A percentile compares a stretch with the other conserved stretches of the same genome.
Evolutionary conservation across 1,140 invertebrate species (phyloP).

Genomic region (Glossosoma conforme): DNA sequence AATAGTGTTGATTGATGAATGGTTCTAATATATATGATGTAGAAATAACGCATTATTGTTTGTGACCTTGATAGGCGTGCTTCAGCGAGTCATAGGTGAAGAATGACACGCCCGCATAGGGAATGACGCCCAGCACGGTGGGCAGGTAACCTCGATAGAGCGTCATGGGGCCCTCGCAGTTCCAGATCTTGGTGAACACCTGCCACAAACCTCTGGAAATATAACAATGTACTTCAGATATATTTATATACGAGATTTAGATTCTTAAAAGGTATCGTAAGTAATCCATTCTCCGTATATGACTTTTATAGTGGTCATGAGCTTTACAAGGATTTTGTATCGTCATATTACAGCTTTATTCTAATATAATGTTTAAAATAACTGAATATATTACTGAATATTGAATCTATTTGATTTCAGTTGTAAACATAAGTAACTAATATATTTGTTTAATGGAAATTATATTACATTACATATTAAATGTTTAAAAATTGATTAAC

Average conservation of each 20-base stretch:
- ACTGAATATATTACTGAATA: no score
- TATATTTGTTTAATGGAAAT: no score
- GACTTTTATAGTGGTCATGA: no score
- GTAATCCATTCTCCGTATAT: no score
- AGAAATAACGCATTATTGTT: no score
- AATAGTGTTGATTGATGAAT: neutral
- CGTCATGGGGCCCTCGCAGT: slow-evolving; percentile 70
- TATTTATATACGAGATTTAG: slow-evolving; percentile 9
- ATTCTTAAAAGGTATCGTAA: slow-evolving; percentile 13
- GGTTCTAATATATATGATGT: neutral
- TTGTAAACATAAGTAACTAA: no score
- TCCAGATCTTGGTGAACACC: slow-evolving; percentile 80
- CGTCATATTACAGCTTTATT: no score
- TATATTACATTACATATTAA: no score
- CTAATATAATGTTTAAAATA: no score
- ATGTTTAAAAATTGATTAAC: no score
- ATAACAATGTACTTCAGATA: slow-evolving; percentile 7
- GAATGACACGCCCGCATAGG: slow-evolving; percentile 96
- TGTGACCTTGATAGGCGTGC: slow-evolving; percentile 69
- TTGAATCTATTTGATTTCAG: no score
- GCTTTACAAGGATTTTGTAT: no score
- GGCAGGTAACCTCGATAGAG: slow-evolving; percentile 87
- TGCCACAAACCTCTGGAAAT: slow-evolving; percentile 47
- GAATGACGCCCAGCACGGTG: slow-evolving; percentile 90
- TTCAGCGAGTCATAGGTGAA: slow-evolving; percentile 96